Evolutionary conservation across 2,797 vertebrate genomes (phyloP).

Genomic region (Linurgus olivaceus): DNA sequence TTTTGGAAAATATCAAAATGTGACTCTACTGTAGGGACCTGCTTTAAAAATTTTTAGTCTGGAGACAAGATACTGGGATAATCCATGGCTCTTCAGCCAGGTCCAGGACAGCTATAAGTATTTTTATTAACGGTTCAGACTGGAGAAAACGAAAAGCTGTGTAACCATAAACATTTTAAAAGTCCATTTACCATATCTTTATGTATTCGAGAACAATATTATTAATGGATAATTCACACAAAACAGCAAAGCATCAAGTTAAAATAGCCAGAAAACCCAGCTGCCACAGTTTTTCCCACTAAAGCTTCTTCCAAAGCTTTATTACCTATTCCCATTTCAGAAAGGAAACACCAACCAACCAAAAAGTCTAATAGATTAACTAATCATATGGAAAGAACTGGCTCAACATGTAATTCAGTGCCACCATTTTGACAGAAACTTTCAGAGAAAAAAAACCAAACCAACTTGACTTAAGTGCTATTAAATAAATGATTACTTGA

Average conservation of each 20-base stretch:
- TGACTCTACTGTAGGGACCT: neutral
- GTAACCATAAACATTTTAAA: neutral
- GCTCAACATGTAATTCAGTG: neutral
- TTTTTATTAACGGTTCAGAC: neutral
- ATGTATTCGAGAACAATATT: neutral
- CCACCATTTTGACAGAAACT: neutral
- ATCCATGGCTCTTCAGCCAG: neutral
- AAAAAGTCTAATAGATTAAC: neutral
- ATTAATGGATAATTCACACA: neutral
- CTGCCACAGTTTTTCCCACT: neutral
- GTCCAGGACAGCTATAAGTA: neutral
- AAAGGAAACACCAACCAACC: neutral
- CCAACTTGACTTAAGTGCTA: neutral
- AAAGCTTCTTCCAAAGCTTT: neutral
- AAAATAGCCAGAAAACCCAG: neutral
- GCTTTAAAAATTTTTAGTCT: neutral
- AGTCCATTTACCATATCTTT: neutral
- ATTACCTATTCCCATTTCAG: neutral
- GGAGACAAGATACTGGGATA: neutral
- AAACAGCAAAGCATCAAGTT: neutral
- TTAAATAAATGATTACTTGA: conserved; percentile 43
- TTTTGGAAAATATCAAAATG: neutral
- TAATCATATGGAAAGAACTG: neutral
- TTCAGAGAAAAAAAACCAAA: neutral
- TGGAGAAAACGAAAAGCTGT: neutral